Evolutionary conservation across 2,797 vertebrate species (phyloP).

Genomic region (Sebastes dallii): DNA sequence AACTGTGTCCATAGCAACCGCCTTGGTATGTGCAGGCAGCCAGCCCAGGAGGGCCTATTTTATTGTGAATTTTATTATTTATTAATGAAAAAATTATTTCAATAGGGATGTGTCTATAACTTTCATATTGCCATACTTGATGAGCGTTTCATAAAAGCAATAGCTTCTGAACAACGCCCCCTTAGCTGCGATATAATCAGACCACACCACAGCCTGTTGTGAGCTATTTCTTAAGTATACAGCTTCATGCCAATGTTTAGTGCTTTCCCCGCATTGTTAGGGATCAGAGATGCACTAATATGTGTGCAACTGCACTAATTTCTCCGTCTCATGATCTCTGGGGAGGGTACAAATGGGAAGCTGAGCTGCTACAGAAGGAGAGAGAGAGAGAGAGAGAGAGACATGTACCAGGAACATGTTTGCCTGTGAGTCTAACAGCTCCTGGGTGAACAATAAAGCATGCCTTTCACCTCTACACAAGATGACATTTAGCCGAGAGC

Average conservation of each 20-base stretch:
- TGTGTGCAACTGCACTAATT: neutral
- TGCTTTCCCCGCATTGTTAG: neutral
- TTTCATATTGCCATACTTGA: neutral
- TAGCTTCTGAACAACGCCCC: neutral
- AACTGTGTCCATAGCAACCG: neutral
- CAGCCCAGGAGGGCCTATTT: neutral
- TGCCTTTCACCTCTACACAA: conserved; percentile 14
- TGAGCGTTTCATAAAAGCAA: neutral
- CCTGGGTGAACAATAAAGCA: conserved; percentile 19
- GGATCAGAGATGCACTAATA: neutral
- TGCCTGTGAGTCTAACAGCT: neutral
- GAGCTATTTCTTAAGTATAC: neutral
- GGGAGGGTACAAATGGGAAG: neutral
- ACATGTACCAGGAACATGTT: conserved; percentile 3
- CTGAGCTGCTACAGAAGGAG: neutral
- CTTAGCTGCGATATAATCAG: neutral
- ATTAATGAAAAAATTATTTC: too few relatives aligned
- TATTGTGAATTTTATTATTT: neutral
- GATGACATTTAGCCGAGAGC: conserved; percentile 47
- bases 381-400: neutral
- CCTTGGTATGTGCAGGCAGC: neutral
- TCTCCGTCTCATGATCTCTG: conserved; percentile 1
- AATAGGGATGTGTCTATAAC: neutral
- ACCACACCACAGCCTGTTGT: neutral
- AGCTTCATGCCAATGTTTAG: neutral